These are phyloP conservation scores for Myiothlypis coronata DNA, from an alignment of 2,797 vertebrate genomes.

Conservation along the genomic window DNA sequence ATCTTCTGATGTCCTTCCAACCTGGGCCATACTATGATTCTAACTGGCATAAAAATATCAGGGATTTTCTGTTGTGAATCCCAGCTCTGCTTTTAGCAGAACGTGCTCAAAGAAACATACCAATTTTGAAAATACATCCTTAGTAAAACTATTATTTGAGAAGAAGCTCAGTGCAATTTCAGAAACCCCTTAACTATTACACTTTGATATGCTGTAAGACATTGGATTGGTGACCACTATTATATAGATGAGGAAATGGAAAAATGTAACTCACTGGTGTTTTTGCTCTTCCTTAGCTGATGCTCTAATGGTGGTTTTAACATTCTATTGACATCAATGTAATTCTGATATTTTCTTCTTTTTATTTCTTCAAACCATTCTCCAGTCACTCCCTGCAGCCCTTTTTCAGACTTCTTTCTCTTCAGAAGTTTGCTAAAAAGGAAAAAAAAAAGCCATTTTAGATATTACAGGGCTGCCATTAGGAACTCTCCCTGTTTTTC, in stretches of 20 bases:
- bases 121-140: not conserved
- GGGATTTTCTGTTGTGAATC: not conserved
- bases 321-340: constrained; percentile 72
- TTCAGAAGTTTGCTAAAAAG: constrained; percentile 77
- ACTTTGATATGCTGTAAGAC: not conserved
- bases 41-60: not conserved
- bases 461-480: not conserved
- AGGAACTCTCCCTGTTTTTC: not conserved
- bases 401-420: constrained; percentile 67
- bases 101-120: not conserved
- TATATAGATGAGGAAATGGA: not conserved
- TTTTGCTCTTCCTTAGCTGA: constrained; percentile 64
- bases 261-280: constrained; percentile 69
- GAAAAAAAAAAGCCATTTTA: not conserved
- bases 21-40: not conserved
- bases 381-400: constrained; percentile 76
- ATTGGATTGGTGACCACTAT: not conserved
- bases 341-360: constrained; percentile 77
- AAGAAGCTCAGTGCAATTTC: not conserved
- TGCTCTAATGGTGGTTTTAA: constrained; percentile 70
- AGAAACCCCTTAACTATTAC: not conserved
- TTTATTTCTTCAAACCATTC: constrained; percentile 84
- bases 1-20: not conserved
- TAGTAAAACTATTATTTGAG: not conserved
- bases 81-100: not conserved